Base-by-base conservation (phyloP, 2,113 vertebrate genomes). In the Mastomys natalensis region DNA sequence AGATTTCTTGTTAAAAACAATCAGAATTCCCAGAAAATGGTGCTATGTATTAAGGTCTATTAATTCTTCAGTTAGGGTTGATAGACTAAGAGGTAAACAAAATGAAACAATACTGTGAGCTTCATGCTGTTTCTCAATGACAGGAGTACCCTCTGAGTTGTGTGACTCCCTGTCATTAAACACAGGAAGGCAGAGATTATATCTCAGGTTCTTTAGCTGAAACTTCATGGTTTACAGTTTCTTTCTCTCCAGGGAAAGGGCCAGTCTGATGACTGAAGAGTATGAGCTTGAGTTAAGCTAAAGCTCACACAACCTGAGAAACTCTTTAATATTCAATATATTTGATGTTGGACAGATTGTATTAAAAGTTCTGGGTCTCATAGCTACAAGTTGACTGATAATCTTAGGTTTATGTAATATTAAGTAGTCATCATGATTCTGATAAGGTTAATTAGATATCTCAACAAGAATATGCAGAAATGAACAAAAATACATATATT, bases 331-430 rank as follows among this genome's bases (percentile, higher is more conserved):
- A 2, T 1, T 92, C 64, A 21, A 7, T 19, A 7, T 26, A 2
- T 9, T 1, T 45, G 3, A 94, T 11, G 21, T 60, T 64, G 7
- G 13, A 13, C 17, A 81, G 62, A 53, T 8, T 51, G 2, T 2
- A 12, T 22, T 55, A 2, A 3, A n/a, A 62, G 0, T 3, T 89
- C 15, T 2, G 15, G 5, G 0, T 19, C 11, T 60, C 40, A 86
- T 16, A 16, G 7, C 7, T 64, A 1, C 45, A 24, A 21, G 5
- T 51, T 91, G 43, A 37, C 12, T 77, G 31, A 19, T 29, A 11
- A 7, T 16, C 26, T 34, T 4, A n/a, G 7, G 21, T 58, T 51
- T 1, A 19, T 78, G 21, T 48, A 48, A 84, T 22, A 89, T 3
- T 60, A 3, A 11, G 7, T 53, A 17, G 86, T 22, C 55, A 64